Conservation (phyloP, 1,140 invertebrate genomes). For the Bombus superbus region DNA sequence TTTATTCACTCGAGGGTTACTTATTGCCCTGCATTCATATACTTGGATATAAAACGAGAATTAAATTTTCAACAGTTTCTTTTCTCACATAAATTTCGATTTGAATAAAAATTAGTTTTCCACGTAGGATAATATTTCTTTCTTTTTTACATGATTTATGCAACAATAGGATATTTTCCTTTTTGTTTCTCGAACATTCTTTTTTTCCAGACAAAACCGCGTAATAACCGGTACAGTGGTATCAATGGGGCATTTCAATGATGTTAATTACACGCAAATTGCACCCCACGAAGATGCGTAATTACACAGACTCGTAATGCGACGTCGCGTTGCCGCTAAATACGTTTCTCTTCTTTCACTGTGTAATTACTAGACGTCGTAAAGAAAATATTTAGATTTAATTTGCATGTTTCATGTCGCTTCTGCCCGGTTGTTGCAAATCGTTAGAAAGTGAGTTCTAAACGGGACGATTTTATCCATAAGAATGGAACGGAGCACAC, state of each 20-base stretch:
- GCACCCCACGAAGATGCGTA: conserved; percentile 2
- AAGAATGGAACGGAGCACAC: not conserved
- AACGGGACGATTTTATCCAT: not conserved
- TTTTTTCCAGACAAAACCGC: not conserved
- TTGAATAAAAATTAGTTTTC: not conserved
- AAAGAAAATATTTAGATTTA: conserved; percentile 31
- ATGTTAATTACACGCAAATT: conserved; percentile 38
- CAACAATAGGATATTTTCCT: not conserved
- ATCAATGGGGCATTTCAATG: not conserved
- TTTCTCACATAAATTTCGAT: not conserved
- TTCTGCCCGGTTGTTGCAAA: not conserved
- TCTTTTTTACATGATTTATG: not conserved
- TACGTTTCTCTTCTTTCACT: not conserved
- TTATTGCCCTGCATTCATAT: too few relatives aligned
- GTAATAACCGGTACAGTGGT: not conserved
- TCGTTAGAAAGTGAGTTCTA: not conserved
- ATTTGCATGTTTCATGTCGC: not conserved
- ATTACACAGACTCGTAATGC: conserved; percentile 17
- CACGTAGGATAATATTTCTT: not conserved
- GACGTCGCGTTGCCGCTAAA: conserved; percentile 5
- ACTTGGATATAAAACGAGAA: not conserved
- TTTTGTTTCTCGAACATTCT: not conserved
- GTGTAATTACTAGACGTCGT: not conserved
- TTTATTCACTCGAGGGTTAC: not conserved
- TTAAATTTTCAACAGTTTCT: not conserved